Conservation (phyloP, 1,140 invertebrate genomes). For the Lepidurus arcticus region DNA sequence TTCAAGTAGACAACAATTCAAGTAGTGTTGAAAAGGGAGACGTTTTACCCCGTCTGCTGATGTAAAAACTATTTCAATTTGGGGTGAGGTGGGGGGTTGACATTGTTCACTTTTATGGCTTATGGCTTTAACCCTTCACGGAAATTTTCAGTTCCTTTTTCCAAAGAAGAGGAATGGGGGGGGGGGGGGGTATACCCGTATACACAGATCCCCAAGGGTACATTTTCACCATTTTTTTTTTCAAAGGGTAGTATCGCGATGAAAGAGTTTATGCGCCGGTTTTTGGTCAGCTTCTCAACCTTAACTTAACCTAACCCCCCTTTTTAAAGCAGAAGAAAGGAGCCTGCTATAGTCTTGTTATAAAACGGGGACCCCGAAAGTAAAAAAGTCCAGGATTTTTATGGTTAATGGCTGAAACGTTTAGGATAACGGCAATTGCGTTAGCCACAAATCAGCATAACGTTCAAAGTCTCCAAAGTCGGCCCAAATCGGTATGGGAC, state of each 20-base stretch:
- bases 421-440: slow-evolving; percentile 18
- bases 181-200: neutral
- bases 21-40: too few relatives aligned
- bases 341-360: neutral
- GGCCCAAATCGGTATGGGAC: neutral
- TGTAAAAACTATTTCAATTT: slow-evolving; percentile 20
- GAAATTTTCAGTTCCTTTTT: neutral
- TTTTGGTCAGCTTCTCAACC: too few relatives aligned
- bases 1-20: too few relatives aligned
- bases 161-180: neutral
- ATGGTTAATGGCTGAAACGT: slow-evolving; percentile 19
- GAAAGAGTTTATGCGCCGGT: too few relatives aligned
- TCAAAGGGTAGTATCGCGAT: too few relatives aligned
- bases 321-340: too few relatives aligned
- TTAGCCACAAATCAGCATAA: slow-evolving; percentile 22
- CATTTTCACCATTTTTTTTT: too few relatives aligned
- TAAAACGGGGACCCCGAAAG: neutral
- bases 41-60: neutral
- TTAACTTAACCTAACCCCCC: too few relatives aligned
- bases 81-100: neutral
- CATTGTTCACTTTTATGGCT: slow-evolving; percentile 16
- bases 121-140: slow-evolving; percentile 21
- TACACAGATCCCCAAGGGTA: neutral
- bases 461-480: neutral
- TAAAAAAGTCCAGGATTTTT: slow-evolving; percentile 1